Evolutionary conservation across 1,140 invertebrate species (phyloP).

Genomic region (Neoseiulus cucumeris): DNA sequence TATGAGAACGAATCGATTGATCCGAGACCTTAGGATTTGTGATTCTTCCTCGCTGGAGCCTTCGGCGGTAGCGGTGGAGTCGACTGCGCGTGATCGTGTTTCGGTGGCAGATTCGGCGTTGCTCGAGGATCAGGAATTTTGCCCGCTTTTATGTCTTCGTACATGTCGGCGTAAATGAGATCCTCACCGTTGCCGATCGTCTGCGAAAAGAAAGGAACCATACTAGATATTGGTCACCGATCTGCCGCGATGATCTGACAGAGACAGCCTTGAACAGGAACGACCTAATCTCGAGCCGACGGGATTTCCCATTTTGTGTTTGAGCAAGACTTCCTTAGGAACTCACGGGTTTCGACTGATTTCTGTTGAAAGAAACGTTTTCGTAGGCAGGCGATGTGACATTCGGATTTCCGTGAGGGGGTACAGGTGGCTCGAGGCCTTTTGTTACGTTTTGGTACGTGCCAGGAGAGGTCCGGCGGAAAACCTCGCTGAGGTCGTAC

Average conservation of each 20-base stretch:
- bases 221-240: conserved; percentile 11
- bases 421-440: neutral
- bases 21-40: neutral
- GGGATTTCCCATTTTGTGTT: too few species aligned
- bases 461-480: neutral
- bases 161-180: conserved; percentile 21
- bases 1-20: too few species aligned
- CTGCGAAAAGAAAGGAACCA: conserved; percentile 17
- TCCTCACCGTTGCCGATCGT: conserved; percentile 19
- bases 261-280: neutral
- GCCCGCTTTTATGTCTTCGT: conserved; percentile 21
- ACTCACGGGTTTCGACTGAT: neutral
- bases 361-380: neutral
- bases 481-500: neutral
- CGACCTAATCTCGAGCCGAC: too few species aligned
- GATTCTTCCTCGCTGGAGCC: conserved; percentile 4
- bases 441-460: neutral
- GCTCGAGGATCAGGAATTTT: conserved; percentile 21
- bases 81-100: conserved; percentile 16
- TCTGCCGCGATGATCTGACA: conserved; percentile 12
- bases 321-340: too few species aligned
- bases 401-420: neutral
- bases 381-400: neutral
- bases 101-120: conserved; percentile 20
- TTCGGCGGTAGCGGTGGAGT: conserved; percentile 21